phyloP scores from a whole-genome alignment of 1,140 invertebrate genomes.

The Scaptomyza pallida region DNA sequence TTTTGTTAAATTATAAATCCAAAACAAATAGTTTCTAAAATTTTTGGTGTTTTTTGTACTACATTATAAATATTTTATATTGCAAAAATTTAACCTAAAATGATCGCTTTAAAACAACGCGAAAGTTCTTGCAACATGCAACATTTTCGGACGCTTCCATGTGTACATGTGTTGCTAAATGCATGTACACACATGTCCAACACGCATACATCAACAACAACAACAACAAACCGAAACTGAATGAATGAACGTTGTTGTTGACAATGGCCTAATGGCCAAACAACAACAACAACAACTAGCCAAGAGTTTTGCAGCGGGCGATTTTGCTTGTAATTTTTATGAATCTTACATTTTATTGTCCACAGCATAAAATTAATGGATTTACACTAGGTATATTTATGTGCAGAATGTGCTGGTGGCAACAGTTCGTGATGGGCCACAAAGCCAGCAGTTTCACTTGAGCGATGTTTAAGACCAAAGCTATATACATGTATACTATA shows the following conservation, averaged over 20 bases:
- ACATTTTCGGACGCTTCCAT: background rate
- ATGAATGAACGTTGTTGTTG: background rate
- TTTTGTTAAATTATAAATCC: no score
- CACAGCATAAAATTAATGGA: conserved; percentile 81
- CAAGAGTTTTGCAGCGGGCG: conserved; percentile 41
- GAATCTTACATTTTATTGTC: conserved; percentile 73
- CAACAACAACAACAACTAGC: background rate
- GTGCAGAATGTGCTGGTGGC: conserved; percentile 65
- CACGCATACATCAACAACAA: conserved; percentile 9
- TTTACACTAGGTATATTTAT: conserved; percentile 64
- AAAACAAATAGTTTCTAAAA: no score
- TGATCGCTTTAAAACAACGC: background rate
- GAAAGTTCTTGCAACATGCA: background rate
- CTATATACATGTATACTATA: conserved; percentile 17
- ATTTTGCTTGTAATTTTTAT: conserved; percentile 60
- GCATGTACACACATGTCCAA: conserved; percentile 58
- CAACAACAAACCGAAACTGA: background rate
- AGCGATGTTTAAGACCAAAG: conserved; percentile 33
- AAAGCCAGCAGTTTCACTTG: conserved; percentile 67
- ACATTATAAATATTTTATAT: no score
- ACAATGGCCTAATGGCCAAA: conserved; percentile 16
- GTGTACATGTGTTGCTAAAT: conserved; percentile 56
- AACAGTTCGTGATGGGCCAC: conserved; percentile 52
- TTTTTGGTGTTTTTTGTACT: no score
- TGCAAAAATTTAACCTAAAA: background rate